Percentiles rank a stretch among this genome's conserved stretches.
Evolutionary conservation across 2,888 invertebrate genomes (phyloP).

Genomic region (Odontocerum albicorne): DNA sequence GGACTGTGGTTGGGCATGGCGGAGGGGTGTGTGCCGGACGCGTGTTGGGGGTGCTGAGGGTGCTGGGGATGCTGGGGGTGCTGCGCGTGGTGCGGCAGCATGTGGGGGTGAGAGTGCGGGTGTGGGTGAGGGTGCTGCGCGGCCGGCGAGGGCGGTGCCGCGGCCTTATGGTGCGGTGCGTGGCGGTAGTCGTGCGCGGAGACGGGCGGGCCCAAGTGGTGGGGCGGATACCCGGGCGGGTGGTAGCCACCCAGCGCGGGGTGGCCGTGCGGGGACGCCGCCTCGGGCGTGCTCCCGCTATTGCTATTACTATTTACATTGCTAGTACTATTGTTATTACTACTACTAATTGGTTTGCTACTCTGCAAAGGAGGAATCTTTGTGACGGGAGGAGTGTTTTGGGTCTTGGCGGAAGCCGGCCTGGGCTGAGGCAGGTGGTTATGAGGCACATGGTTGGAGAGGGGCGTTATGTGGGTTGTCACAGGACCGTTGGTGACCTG

Average conservation of each 20-base stretch:
- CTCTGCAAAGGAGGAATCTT: constrained; percentile 39
- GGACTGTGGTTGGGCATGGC: constrained; percentile 47
- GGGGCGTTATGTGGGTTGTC: constrained; percentile 42
- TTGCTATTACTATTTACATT: constrained; percentile 36
- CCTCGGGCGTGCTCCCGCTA: constrained; percentile 47
- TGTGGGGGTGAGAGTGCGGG: constrained; percentile 44
- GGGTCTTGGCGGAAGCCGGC: constrained; percentile 51
- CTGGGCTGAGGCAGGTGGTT: constrained; percentile 38
- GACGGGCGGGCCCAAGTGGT: constrained; percentile 41
- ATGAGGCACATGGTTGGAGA: constrained; percentile 39
- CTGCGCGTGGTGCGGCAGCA: constrained; percentile 48
- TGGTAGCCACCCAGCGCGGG: constrained; percentile 55
- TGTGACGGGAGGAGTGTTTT: constrained; percentile 47
- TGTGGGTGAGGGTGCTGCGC: constrained; percentile 43
- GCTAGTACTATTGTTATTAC: constrained; percentile 38
- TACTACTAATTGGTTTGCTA: constrained; percentile 38
- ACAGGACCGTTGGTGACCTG: constrained; percentile 44
- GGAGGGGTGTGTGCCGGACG: constrained; percentile 48
- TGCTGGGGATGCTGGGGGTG: constrained; percentile 46
- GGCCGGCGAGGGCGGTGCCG: constrained; percentile 38
- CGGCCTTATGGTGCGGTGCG: constrained; percentile 32
- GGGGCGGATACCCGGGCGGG: constrained; percentile 59
- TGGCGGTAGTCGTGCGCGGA: constrained; percentile 26
- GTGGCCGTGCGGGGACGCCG: constrained; percentile 45
- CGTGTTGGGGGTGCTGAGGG: constrained; percentile 46